Evolutionary conservation across 2,888 invertebrate species (phyloP), one percentile per base, ranked within the genome.

Genomic region (Drosophila fulvimacula): DNA sequence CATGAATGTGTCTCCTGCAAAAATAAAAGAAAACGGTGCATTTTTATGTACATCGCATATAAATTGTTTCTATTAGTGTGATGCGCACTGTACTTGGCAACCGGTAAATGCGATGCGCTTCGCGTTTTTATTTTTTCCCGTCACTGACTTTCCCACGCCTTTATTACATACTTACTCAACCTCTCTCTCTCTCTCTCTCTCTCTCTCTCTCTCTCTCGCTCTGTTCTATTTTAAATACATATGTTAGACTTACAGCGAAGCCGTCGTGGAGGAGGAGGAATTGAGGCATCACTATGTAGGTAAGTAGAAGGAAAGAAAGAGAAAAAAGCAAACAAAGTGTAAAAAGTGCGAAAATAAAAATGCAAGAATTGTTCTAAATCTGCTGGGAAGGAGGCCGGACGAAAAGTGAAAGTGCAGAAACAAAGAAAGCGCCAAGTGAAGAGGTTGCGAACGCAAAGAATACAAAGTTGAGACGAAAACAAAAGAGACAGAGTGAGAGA

Each of bases 321-420:
- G 15, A 21, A n/a, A 48, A 46, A 52, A 59, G 57, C 49, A 44
- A 62, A 70, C 56, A 56, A 30, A 30, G 38, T 15, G 27, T 27
- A 46, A 30, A 46, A 52, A 56, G 48, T 46, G 27, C 27, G 38
- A 10, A 69, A 70, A 74, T 63, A 76, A 81, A 80, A 86, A 79
- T 81, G 70, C 69, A 71, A 39, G 77, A 79, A 86, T 81, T 86
- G 86, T 83, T 86, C 86, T 83, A 82, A 86, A 81, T 83, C 65
- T 53, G 53, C 38, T 38, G 67, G 41, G 58, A 69, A 66, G 62
- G 32, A 42, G 68, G 32, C 56, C 42, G 46, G 39, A 19, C 36
- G 66, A 74, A 77, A 83, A 83, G 87, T 75, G 80, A 86, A 81
- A 83, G 84, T 83, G 81, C 52, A 48, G 36, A n/a, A 66, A 57